These are phyloP conservation scores for Axis porcinus DNA, from an alignment of 2,113 vertebrate species.

Conservation along the genomic window DNA sequence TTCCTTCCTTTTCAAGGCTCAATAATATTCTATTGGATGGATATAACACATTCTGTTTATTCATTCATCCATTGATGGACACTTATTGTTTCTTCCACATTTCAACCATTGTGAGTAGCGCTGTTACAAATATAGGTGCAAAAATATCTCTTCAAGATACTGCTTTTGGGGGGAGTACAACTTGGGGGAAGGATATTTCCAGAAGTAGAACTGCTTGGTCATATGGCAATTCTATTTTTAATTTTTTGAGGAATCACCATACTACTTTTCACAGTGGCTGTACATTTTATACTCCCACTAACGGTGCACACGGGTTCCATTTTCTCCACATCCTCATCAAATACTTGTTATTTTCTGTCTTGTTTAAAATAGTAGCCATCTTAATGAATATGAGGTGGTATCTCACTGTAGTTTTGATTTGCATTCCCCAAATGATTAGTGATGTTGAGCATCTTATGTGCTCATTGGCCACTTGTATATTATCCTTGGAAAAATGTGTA, in stretches of 20 bases:
- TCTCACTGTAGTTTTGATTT: neutral
- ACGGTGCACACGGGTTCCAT: neutral
- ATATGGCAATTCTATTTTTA: neutral
- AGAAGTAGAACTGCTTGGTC: neutral
- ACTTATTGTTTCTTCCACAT: neutral
- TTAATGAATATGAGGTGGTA: neutral
- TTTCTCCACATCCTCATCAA: neutral
- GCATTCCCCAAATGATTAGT: neutral
- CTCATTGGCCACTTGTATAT: neutral
- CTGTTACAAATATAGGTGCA: neutral
- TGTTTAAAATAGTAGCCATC: neutral
- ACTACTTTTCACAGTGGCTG: neutral
- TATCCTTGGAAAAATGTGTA: neutral
- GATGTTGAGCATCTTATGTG: neutral
- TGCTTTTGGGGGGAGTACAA: neutral
- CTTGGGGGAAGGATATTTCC: neutral
- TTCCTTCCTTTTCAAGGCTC: neutral
- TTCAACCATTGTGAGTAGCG: neutral
- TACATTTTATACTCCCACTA: neutral
- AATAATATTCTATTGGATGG: neutral
- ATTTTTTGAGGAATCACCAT: neutral
- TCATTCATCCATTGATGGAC: neutral
- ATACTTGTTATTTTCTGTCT: neutral
- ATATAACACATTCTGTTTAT: neutral
- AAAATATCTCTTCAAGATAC: neutral